These are phyloP conservation scores for Drosophila buzzatii DNA, from an alignment of 2,888 invertebrate species.

Conservation along the genomic window DNA sequence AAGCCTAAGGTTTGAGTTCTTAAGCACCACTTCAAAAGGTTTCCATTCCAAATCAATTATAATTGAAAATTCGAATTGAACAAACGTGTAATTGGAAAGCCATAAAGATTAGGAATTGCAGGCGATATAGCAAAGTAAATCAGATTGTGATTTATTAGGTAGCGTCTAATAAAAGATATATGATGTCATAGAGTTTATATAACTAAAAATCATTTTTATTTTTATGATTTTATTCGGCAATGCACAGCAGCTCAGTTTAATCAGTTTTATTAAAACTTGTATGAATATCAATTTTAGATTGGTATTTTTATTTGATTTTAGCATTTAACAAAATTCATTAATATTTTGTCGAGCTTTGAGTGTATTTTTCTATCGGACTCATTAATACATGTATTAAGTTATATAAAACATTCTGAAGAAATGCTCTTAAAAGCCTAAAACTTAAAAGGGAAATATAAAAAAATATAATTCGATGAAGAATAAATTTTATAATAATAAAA, in stretches of 20 bases:
- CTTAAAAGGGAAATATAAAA: too few species aligned
- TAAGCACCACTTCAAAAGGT: conserved; percentile 24
- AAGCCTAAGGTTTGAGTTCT: background rate
- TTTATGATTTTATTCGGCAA: background rate
- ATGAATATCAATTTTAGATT: too few species aligned
- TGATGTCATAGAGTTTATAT: background rate
- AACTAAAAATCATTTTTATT: background rate
- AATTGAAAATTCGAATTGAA: conserved; percentile 9
- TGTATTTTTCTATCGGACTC: too few species aligned
- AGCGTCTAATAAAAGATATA: background rate
- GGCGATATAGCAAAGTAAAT: background rate
- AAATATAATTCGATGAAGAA: too few species aligned
- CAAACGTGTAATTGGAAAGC: background rate
- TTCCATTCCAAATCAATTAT: conserved; percentile 35
- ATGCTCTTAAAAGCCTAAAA: too few species aligned
- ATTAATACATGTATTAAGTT: too few species aligned
- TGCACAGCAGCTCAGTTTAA: background rate
- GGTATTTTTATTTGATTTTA: too few species aligned
- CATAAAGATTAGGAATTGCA: conserved; percentile 3
- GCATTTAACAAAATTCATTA: too few species aligned
- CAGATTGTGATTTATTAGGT: background rate
- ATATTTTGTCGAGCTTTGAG: too few species aligned
- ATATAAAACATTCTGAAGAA: too few species aligned
- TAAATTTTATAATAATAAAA: too few species aligned
- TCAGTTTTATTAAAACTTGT: background rate